Conservation (phyloP, 2,797 vertebrate species). For the Halcyon badia region DNA sequence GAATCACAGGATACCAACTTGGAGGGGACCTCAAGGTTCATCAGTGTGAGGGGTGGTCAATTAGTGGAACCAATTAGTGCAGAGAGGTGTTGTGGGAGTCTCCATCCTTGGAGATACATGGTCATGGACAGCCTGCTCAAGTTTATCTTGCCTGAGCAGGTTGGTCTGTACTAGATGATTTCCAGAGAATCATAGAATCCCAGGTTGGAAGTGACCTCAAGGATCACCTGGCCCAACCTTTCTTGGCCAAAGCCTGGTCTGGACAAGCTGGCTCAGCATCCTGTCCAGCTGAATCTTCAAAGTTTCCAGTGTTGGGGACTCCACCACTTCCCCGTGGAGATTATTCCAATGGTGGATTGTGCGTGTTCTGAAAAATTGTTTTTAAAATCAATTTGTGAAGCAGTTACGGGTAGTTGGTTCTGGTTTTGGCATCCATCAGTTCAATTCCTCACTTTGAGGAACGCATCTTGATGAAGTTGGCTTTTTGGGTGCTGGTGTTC, state of each 20-base stretch:
- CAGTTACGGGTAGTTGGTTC: not conserved
- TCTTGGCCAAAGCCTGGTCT: not conserved
- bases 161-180: not conserved
- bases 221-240: not conserved
- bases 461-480: fast-evolving
- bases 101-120: not conserved
- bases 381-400: not conserved
- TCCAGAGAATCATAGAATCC: not conserved
- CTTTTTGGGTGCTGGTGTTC: not conserved
- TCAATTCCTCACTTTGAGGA: not conserved
- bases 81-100: not conserved
- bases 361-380: not conserved
- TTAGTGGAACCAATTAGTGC: not conserved
- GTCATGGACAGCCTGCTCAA: not conserved
- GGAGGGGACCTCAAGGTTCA: not conserved
- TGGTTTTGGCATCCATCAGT: not conserved
- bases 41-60: not conserved
- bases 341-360: not conserved
- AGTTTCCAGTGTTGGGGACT: not conserved
- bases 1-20: not conserved
- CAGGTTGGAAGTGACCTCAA: not conserved
- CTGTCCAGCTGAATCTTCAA: not conserved
- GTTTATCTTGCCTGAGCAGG: not conserved
- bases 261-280: not conserved
- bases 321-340: not conserved